Percentiles rank a stretch among this genome's conserved stretches.
Conservation (phyloP, 2,113 vertebrate species). For the Mesitornis unicolor region DNA sequence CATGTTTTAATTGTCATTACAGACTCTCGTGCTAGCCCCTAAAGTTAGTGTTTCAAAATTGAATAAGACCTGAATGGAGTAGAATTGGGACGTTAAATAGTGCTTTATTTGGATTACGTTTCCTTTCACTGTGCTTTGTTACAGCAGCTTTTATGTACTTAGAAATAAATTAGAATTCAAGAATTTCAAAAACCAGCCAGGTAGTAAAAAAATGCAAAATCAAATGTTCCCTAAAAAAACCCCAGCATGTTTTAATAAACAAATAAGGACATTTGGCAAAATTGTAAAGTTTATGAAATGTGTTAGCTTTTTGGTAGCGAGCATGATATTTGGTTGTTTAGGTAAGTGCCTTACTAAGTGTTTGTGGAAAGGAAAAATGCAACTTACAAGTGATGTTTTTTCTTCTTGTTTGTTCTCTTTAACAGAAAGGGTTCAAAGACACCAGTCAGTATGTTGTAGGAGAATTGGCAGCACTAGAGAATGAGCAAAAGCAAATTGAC, state of each 20-base stretch:
- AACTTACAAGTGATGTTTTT: conserved; percentile 83
- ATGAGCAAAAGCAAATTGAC: conserved; percentile 99
- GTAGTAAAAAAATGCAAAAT: conserved; percentile 27
- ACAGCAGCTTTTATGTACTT: neutral
- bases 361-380: conserved; percentile 80
- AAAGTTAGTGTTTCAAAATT: neutral
- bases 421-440: conserved; percentile 99
- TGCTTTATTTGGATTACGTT: conserved; percentile 13
- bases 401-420: conserved; percentile 85
- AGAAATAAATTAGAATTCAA: conserved; percentile 16
- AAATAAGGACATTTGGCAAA: conserved; percentile 60
- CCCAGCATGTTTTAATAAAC: neutral
- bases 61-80: neutral
- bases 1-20: neutral
- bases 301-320: conserved; percentile 57
- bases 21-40: neutral
- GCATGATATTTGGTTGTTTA: conserved; percentile 76
- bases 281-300: conserved; percentile 58
- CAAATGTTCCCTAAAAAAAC: neutral
- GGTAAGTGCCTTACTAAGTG: conserved; percentile 84
- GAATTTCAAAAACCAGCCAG: conserved; percentile 22
- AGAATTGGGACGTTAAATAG: neutral
- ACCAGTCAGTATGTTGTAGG: conserved; percentile 99
- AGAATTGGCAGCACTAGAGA: conserved; percentile 99
- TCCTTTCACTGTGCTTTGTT: neutral